Evolutionary conservation across 2,888 invertebrate genomes (phyloP).

Genomic region (Entomobrya proxima): DNA sequence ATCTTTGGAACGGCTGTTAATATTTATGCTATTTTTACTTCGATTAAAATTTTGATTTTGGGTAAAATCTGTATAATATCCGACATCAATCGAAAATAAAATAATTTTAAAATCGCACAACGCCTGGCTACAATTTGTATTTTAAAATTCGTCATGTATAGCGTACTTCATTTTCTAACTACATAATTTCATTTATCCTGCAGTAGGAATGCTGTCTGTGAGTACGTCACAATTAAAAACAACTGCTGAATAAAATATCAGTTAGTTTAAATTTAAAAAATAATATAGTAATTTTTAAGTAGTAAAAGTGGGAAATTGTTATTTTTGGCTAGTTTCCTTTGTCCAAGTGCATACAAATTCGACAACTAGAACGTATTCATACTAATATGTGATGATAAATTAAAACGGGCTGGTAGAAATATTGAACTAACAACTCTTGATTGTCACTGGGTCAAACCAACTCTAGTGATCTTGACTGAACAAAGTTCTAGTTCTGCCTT

Average conservation of each 20-base stretch:
- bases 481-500: background rate
- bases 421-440: constrained; percentile 14
- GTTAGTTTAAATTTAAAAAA: background rate
- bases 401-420: background rate
- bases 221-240: constrained; percentile 36
- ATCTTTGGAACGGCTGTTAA: too few species aligned
- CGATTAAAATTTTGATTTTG: too few species aligned
- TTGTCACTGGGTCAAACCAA: constrained; percentile 29
- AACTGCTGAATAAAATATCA: background rate
- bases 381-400: background rate
- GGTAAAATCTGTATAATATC: too few species aligned
- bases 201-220: constrained; percentile 60
- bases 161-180: too few species aligned
- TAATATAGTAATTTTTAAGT: too few species aligned
- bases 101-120: too few species aligned
- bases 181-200: constrained; percentile 13
- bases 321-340: background rate
- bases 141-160: too few species aligned
- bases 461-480: constrained; percentile 3
- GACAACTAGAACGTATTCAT: background rate
- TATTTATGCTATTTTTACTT: too few species aligned
- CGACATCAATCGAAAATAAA: too few species aligned
- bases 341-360: background rate
- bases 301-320: too few species aligned
- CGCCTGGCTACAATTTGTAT: too few species aligned